Evolutionary conservation across 2,113 vertebrate genomes (phyloP).

Genomic region (Mustela nigripes): DNA sequence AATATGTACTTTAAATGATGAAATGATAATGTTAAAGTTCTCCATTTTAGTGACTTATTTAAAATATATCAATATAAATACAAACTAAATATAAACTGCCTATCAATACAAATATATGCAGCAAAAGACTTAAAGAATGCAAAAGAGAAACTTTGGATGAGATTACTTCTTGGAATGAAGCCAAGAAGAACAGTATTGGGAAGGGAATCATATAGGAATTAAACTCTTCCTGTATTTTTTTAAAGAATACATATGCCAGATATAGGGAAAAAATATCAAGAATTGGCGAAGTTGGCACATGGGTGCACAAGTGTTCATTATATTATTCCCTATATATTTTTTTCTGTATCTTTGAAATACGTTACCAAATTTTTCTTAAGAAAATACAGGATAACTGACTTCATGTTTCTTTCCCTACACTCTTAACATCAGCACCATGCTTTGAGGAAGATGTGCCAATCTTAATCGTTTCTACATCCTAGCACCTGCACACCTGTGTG

Average conservation of each 20-base stretch:
- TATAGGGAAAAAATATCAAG: not conserved
- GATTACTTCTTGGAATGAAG: not conserved
- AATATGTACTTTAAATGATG: not conserved
- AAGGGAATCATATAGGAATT: not conserved
- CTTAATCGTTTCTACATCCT: not conserved
- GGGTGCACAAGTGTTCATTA: not conserved
- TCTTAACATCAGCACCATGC: not conserved
- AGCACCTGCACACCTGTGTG: not conserved
- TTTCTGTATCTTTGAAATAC: not conserved
- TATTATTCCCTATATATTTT: not conserved
- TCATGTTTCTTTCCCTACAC: not conserved
- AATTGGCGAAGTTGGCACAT: not conserved
- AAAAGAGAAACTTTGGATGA: not conserved
- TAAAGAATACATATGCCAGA: not conserved
- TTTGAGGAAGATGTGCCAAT: not conserved
- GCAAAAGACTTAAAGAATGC: not conserved
- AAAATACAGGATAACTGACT: not conserved
- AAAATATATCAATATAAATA: not conserved
- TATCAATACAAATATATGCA: not conserved
- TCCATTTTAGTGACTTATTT: not conserved
- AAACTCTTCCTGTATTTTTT: not conserved
- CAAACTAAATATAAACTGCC: constrained; percentile 13
- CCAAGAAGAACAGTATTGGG: not conserved
- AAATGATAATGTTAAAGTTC: not conserved
- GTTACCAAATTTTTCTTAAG: not conserved